Evolutionary conservation across 2,888 invertebrate genomes (phyloP).

Genomic region (Eilema griseolum): DNA sequence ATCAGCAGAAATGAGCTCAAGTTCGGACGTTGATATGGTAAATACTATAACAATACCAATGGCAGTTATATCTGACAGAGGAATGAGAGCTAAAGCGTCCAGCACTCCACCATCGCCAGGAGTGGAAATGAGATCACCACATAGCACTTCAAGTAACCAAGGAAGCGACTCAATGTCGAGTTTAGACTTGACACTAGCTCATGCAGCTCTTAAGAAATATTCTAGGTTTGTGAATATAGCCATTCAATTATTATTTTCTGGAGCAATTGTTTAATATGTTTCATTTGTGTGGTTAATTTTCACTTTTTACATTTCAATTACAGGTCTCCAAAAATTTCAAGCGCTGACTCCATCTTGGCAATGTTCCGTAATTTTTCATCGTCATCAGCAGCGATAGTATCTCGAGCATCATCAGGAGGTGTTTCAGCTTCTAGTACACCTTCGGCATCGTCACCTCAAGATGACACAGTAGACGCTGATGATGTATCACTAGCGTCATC

Average conservation of each 20-base stretch:
- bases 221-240: conserved; percentile 65
- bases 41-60: conserved; percentile 83
- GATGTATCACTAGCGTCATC: conserved; percentile 91
- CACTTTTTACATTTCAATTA: conserved; percentile 39
- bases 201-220: conserved; percentile 87
- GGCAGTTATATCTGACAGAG: conserved; percentile 79
- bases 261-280: too few relatives aligned
- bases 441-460: conserved; percentile 91
- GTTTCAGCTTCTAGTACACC: conserved; percentile 91
- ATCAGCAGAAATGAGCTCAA: conserved; percentile 92
- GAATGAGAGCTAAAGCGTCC: conserved; percentile 76
- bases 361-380: conserved; percentile 93
- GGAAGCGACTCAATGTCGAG: conserved; percentile 93
- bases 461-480: conserved; percentile 90
- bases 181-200: conserved; percentile 89
- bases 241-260: not conserved
- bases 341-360: conserved; percentile 92
- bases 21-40: conserved; percentile 89
- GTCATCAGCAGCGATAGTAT: conserved; percentile 87
- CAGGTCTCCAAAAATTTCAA: conserved; percentile 89
- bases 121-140: conserved; percentile 87
- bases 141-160: conserved; percentile 92
- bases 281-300: not conserved
- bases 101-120: conserved; percentile 90
- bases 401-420: conserved; percentile 88